A percentile compares a stretch with the other conserved stretches of the same genome.
phyloP scores from a whole-genome alignment of 2,113 vertebrate genomes.

The Casuarius casuarius region DNA sequence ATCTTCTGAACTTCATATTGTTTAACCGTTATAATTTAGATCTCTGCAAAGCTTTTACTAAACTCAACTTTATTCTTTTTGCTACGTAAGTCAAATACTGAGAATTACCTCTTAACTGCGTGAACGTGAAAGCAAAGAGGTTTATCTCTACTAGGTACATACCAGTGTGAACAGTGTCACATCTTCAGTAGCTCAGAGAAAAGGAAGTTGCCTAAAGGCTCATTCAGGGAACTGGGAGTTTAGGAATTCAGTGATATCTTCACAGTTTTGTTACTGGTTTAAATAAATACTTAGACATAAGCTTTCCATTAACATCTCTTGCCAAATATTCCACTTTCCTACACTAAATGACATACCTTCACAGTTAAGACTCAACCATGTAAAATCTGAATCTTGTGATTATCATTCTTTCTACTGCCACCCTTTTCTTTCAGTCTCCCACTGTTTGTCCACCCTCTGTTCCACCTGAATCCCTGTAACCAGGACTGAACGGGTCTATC shows the following conservation, averaged over 20 bases:
- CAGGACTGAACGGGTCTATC: not conserved
- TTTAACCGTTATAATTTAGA: not conserved
- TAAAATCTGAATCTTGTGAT: not conserved
- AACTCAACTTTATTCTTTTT: not conserved
- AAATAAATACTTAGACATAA: not conserved
- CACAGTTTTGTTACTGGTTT: not conserved
- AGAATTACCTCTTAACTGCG: not conserved
- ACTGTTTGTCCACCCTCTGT: not conserved
- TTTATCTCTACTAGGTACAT: not conserved
- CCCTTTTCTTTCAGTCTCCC: not conserved
- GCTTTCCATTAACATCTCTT: not conserved
- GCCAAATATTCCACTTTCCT: not conserved
- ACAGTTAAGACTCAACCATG: not conserved
- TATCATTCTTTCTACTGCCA: not conserved
- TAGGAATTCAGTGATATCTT: not conserved
- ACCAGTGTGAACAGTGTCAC: not conserved
- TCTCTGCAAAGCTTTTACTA: not conserved
- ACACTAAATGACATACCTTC: not conserved
- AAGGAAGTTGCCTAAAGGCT: not conserved
- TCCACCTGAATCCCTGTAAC: not conserved
- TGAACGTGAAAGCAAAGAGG: not conserved
- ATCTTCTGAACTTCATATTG: slow-evolving; percentile 21
- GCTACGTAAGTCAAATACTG: not conserved
- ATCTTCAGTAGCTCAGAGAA: not conserved
- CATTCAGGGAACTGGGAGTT: not conserved